Conservation (phyloP, 2,113 vertebrate genomes). For the Ailurus styani region DNA sequence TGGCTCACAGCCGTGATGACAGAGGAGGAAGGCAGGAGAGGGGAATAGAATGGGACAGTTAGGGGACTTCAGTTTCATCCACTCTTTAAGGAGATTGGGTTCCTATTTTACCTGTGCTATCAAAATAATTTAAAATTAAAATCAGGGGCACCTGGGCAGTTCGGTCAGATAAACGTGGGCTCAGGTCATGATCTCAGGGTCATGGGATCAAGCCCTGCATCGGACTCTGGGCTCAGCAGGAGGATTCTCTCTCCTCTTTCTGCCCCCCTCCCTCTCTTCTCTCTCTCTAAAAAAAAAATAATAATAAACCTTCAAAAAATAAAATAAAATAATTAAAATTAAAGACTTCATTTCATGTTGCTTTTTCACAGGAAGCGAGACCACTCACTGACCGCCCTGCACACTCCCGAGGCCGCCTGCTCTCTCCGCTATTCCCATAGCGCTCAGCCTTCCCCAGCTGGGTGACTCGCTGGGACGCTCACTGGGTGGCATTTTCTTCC, state of each 20-base stretch:
- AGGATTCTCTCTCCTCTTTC: not conserved
- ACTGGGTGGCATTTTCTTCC: not conserved
- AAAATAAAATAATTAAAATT: not conserved
- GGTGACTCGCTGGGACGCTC: no score
- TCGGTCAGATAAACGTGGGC: not conserved
- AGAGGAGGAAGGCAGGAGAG: fast-evolving
- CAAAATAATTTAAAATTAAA: not conserved
- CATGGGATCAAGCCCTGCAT: not conserved
- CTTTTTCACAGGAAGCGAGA: not conserved
- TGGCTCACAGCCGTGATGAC: not conserved
- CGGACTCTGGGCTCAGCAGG: not conserved
- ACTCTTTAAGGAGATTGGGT: not conserved
- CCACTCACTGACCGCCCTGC: not conserved
- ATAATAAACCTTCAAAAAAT: not conserved
- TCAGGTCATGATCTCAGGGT: not conserved
- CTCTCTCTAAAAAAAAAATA: not conserved
- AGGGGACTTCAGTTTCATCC: not conserved
- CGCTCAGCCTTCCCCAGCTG: not conserved
- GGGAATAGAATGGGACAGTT: not conserved
- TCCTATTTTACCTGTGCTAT: not conserved
- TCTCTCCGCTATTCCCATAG: not conserved
- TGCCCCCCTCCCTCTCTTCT: not conserved
- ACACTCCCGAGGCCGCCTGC: no score
- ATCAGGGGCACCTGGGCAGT: not conserved
- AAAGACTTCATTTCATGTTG: not conserved